A percentile compares a stretch with the other conserved stretches of the same genome.
phyloP scores from a whole-genome alignment of 2,113 vertebrate species.

The Corythaixoides concolor region DNA sequence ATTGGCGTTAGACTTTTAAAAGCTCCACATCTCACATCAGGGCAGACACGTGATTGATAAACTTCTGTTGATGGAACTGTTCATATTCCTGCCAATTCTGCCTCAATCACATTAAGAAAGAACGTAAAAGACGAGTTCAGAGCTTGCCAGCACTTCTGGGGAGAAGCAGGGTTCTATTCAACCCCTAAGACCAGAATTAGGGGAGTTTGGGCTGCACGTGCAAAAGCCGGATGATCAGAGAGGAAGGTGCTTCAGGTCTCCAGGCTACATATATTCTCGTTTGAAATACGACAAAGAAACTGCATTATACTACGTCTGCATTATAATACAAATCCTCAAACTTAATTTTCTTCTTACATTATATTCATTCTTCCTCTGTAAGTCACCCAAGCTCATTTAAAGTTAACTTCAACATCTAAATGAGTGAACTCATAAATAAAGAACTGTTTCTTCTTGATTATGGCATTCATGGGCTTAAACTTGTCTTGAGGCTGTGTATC shows the following conservation, averaged over 20 bases:
- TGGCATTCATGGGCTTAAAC: neutral
- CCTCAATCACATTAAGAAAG: neutral
- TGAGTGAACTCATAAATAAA: neutral
- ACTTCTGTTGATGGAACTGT: neutral
- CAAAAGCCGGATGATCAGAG: neutral
- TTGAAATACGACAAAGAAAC: neutral
- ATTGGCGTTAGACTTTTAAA: neutral
- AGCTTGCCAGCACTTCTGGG: neutral
- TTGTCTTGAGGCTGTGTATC: neutral
- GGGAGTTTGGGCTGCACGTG: accelerated
- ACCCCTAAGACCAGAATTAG: neutral
- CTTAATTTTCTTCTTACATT: neutral
- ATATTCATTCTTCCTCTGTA: neutral
- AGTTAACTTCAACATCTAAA: neutral
- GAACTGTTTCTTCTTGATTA: neutral
- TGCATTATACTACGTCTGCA: no score
- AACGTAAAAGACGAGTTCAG: neutral
- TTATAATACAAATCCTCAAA: neutral
- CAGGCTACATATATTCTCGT: neutral
- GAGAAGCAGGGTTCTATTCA: neutral
- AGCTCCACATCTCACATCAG: neutral
- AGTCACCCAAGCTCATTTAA: neutral
- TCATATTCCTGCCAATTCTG: neutral
- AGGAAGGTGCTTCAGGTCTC: neutral
- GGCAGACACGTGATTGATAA: accelerated